Percentiles rank a stretch among this genome's conserved stretches.
Conservation (phyloP, 2,888 invertebrate genomes). For the Agrochola lychnidis region DNA sequence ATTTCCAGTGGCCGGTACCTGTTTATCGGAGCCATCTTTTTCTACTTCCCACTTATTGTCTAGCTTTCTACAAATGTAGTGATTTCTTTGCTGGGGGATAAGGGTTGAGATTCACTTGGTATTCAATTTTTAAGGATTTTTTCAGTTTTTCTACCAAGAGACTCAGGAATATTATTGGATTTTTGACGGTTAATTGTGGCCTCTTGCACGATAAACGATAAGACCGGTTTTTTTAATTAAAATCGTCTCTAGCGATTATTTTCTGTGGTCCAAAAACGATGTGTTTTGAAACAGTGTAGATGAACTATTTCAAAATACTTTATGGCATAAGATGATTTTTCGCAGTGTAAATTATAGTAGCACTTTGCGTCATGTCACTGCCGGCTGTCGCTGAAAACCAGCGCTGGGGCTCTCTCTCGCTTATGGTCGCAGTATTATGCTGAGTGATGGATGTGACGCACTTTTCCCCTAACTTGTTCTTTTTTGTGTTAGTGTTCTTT, state of each 20-base stretch:
- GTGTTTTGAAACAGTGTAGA: background rate
- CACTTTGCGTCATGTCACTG: background rate
- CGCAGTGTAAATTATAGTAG: background rate
- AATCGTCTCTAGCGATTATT: background rate
- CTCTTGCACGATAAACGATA: background rate
- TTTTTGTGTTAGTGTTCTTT: too few relatives aligned
- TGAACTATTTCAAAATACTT: background rate
- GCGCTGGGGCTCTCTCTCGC: too few relatives aligned
- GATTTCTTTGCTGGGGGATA: conserved; percentile 63
- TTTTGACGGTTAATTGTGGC: background rate
- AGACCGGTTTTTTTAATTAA: background rate
- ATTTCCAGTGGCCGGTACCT: conserved; percentile 59
- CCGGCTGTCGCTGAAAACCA: too few relatives aligned
- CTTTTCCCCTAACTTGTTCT: too few relatives aligned
- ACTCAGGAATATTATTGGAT: background rate
- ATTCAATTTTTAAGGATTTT: background rate
- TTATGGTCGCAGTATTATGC: too few relatives aligned
- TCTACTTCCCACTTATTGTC: conserved; percentile 65
- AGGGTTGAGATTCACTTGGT: conserved; percentile 34
- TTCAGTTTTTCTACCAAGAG: background rate
- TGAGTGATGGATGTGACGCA: too few relatives aligned
- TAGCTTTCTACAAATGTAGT: conserved; percentile 66
- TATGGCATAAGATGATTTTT: background rate
- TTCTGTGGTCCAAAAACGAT: background rate
- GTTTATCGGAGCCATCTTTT: conserved; percentile 68